Conservation (phyloP, 2,888 invertebrate genomes). For the Lobophora halterata region DNA sequence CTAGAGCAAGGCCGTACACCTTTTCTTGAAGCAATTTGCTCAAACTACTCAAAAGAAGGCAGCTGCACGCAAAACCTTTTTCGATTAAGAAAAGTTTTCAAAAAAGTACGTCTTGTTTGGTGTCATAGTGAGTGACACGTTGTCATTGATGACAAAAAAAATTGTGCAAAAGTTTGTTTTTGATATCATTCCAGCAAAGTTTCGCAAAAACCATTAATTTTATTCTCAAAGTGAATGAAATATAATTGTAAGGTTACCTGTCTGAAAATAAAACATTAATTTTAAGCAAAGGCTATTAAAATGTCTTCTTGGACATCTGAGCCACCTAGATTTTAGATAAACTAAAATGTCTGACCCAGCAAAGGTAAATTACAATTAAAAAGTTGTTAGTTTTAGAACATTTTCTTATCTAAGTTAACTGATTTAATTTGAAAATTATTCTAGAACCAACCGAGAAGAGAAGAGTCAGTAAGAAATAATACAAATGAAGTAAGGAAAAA, state of each 20-base stretch:
- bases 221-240: slow-evolving; percentile 9
- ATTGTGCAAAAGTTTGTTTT: slow-evolving; percentile 31
- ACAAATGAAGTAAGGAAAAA: no score
- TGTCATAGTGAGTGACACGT: no score
- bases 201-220: slow-evolving; percentile 21
- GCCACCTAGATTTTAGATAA: slow-evolving; percentile 21
- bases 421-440: no score
- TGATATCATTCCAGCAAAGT: slow-evolving; percentile 17
- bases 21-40: no score
- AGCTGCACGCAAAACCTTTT: no score
- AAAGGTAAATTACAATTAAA: slow-evolving; percentile 14
- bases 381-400: neutral
- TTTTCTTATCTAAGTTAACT: neutral
- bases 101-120: no score
- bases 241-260: slow-evolving; percentile 12
- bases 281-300: slow-evolving; percentile 16
- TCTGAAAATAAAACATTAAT: slow-evolving; percentile 16
- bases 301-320: slow-evolving; percentile 15
- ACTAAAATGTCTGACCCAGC: slow-evolving; percentile 21
- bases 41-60: no score
- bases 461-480: no score
- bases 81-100: no score
- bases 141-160: no score
- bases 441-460: no score
- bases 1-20: no score